phyloP scores from a whole-genome alignment of 1,140 invertebrate species.

The Babylonia areolata region DNA sequence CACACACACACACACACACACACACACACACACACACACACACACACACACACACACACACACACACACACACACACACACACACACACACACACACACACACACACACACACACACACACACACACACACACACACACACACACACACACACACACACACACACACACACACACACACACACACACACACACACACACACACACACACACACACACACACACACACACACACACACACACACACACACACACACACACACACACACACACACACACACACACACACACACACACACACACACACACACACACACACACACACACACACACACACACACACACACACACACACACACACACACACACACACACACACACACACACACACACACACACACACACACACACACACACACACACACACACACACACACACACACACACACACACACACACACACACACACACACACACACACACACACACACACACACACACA shows the following conservation, averaged over 20 bases:
- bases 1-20: background rate
- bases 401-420: background rate
- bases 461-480: background rate
- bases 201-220: background rate
- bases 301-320: background rate
- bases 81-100: background rate
- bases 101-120: background rate
- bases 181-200: background rate
- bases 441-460: background rate
- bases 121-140: background rate
- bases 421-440: background rate
- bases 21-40: background rate
- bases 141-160: background rate
- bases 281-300: background rate
- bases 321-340: background rate
- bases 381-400: background rate
- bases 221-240: background rate
- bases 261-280: background rate
- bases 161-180: background rate
- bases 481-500: background rate
- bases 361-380: background rate
- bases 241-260: background rate
- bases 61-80: background rate
- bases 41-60: background rate
- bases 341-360: background rate